These are phyloP conservation scores for Poicephalus meyeri DNA, from an alignment of 2,113 vertebrate genomes.

Conservation along the genomic window DNA sequence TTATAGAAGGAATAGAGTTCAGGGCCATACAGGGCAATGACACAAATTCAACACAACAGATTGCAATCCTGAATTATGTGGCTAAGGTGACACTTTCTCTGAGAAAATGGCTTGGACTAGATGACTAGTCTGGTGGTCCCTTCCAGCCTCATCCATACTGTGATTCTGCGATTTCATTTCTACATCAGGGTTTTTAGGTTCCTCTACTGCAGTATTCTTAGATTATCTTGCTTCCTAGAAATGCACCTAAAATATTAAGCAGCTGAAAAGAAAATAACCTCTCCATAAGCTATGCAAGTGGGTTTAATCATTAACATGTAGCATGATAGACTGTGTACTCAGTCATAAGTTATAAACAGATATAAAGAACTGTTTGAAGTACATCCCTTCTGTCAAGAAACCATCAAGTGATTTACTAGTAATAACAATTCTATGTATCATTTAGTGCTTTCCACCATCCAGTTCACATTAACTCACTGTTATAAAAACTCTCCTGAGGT, in stretches of 20 bases:
- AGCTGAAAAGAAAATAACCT: background rate
- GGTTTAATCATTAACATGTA: background rate
- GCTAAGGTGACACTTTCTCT: too few relatives aligned
- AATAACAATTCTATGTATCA: background rate
- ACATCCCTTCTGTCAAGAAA: background rate
- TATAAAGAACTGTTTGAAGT: background rate
- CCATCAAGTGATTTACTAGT: background rate
- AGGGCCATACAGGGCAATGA: background rate
- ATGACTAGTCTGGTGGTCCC: too few relatives aligned
- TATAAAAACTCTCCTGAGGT: background rate
- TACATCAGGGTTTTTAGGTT: background rate
- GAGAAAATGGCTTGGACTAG: too few relatives aligned
- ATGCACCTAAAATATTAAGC: background rate
- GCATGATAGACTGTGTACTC: background rate
- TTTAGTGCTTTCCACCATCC: background rate
- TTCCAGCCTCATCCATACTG: background rate
- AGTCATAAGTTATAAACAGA: background rate
- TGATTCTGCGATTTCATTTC: background rate
- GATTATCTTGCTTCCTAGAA: background rate
- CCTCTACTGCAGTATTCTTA: background rate
- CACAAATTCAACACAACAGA: background rate
- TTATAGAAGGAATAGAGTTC: background rate
- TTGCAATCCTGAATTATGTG: background rate
- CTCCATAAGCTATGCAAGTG: background rate
- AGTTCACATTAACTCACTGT: background rate